Evolutionary conservation across 2,113 vertebrate species (phyloP).

Genomic region (Morone chrysops): DNA sequence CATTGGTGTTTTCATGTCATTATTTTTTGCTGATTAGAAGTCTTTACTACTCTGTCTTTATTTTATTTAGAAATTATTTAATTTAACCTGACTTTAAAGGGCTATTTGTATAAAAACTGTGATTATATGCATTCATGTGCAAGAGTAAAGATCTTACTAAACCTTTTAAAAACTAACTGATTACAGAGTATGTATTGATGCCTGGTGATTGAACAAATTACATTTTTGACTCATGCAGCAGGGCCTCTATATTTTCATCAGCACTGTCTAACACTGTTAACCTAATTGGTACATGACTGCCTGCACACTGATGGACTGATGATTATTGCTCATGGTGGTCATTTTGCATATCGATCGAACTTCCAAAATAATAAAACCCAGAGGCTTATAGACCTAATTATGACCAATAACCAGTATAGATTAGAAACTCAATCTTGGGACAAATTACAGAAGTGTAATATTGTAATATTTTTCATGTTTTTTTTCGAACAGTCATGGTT

Average conservation of each 20-base stretch:
- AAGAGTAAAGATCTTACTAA: neutral
- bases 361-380: slow-evolving; percentile 11
- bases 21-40: neutral
- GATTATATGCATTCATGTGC: neutral
- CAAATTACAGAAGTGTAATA: neutral
- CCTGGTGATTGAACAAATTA: neutral
- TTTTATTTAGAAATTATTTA: neutral
- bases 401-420: slow-evolving; percentile 1
- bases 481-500: neutral
- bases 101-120: neutral
- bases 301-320: slow-evolving; percentile 24
- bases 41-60: neutral
- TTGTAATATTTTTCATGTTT: neutral
- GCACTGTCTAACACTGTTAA: slow-evolving; percentile 22
- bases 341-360: slow-evolving; percentile 2
- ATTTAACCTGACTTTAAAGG: neutral
- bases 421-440: neutral
- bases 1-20: neutral
- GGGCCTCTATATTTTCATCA: slow-evolving; percentile 23
- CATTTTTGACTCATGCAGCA: slow-evolving; percentile 3
- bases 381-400: neutral
- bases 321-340: slow-evolving; percentile 23
- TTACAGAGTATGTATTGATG: neutral
- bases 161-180: neutral
- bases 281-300: slow-evolving; percentile 32